A percentile compares a stretch with the other conserved stretches of the same genome.
phyloP scores from a whole-genome alignment of 2,888 invertebrate genomes.

The Coleophora deauratella region DNA sequence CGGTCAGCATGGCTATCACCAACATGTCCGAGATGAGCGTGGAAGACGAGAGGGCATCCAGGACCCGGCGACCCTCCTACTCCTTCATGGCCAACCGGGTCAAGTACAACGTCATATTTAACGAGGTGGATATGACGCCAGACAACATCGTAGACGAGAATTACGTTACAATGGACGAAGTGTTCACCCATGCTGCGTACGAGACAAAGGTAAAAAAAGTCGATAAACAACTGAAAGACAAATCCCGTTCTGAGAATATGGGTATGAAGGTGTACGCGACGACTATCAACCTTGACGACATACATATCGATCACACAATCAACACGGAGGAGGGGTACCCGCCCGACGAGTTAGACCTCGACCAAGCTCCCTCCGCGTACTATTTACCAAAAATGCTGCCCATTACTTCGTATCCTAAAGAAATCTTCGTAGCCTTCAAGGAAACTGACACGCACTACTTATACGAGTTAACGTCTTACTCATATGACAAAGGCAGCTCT shows the following conservation, averaged over 20 bases:
- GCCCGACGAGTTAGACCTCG: constrained; percentile 32
- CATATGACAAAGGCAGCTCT: constrained; percentile 73
- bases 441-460: constrained; percentile 79
- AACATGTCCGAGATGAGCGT: no score
- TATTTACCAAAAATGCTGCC: constrained; percentile 46
- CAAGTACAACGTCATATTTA: constrained; percentile 32
- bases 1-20: no score
- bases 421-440: constrained; percentile 75
- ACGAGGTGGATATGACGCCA: constrained; percentile 45
- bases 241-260: constrained; percentile 16
- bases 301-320: constrained; percentile 62
- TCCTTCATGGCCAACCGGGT: constrained; percentile 45
- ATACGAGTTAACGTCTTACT: constrained; percentile 77
- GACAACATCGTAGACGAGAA: constrained; percentile 40
- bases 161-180: constrained; percentile 46
- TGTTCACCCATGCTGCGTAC: constrained; percentile 49
- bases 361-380: constrained; percentile 54
- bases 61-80: constrained; percentile 12
- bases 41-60: no score
- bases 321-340: constrained; percentile 50
- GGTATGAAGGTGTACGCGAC: constrained; percentile 58
- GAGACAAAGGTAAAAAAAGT: constrained; percentile 39
- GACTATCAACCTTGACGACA: constrained; percentile 67
- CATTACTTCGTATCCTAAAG: constrained; percentile 61
- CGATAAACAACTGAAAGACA: constrained; percentile 18